Base-by-base conservation (phyloP, 2,888 invertebrate genomes). In the Hemaris fuciformis region DNA sequence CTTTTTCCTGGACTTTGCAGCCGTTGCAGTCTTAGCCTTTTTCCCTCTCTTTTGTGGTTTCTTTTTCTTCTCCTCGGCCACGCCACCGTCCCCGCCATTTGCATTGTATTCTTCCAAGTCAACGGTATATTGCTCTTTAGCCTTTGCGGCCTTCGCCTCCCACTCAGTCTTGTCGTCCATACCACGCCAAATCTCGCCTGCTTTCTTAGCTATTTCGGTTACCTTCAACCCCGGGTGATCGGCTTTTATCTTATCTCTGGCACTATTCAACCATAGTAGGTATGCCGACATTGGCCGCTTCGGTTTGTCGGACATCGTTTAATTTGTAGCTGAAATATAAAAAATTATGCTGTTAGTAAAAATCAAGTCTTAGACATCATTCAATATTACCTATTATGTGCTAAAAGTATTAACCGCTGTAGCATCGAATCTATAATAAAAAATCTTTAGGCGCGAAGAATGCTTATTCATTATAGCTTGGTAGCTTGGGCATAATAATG, bases 121-220 rank as follows among this genome's bases (percentile, higher is more conserved):
- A 71, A 94, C 94, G 43, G 94, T 94, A 81, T 98, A 98, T 62
- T 96, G 95, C 80, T 96, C 96, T 88, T 98, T 98, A 62, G 95
- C 95, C 80, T 95, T 95, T 23, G 94, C 95, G 1, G 96, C 96
- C 85, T 96, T 96, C 66, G 94, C 94, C 75, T 98, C 98, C 96
- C 97, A 98, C 90, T 97, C 96, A 95, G 95, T 93, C 91, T 97
- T 97, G 74, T 97, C 96, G 70, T 95, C 95, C 75, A 98, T 87
- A 67, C 94, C 95, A 73, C 96, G 95, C 98, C 98, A 99, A 90
- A 97, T 90, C 89, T 98, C 97, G 38, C 98, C 98, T 38, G 95
- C 98, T 78, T 96, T 97, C 86, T 97, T 98, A n/a, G 97, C 95
- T 64, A 98, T 94, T 73, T 99, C 98, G 5, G 97, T 96, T 7